Conservation (phyloP, 2,797 vertebrate species). For the Sebastes vulpes region DNA sequence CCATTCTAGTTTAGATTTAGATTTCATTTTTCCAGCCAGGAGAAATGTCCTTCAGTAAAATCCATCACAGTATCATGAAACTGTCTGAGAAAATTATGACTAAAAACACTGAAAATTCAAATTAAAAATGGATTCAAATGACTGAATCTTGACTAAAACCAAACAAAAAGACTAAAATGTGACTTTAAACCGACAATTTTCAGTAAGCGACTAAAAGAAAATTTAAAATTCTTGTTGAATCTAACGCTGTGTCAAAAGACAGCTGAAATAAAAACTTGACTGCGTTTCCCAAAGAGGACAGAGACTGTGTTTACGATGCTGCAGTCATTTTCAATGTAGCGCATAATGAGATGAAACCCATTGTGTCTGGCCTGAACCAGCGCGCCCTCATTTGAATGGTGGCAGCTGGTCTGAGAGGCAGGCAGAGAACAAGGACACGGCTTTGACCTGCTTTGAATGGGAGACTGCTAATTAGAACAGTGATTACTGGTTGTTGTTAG, state of each 20-base stretch:
- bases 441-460: constrained; percentile 72
- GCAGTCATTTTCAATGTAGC: no score
- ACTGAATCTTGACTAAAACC: neutral
- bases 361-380: constrained; percentile 44
- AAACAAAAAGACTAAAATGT: neutral
- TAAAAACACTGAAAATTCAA: neutral
- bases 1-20: neutral
- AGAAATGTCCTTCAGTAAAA: neutral
- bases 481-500: constrained; percentile 65
- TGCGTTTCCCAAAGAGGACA: neutral
- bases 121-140: neutral
- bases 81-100: neutral
- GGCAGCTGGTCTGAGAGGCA: constrained; percentile 61
- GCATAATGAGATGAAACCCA: constrained; percentile 37
- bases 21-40: neutral
- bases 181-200: neutral
- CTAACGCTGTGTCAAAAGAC: neutral
- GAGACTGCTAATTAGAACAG: constrained; percentile 57
- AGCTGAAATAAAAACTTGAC: neutral
- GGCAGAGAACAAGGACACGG: neutral
- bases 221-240: neutral
- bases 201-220: neutral
- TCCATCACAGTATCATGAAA: neutral
- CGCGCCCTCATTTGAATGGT: constrained; percentile 43
- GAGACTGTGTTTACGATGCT: neutral